Evolutionary conservation across 2,888 invertebrate species (phyloP), one percentile per base, ranked within the genome.

Genomic region (Steinernema hermaphroditum): DNA sequence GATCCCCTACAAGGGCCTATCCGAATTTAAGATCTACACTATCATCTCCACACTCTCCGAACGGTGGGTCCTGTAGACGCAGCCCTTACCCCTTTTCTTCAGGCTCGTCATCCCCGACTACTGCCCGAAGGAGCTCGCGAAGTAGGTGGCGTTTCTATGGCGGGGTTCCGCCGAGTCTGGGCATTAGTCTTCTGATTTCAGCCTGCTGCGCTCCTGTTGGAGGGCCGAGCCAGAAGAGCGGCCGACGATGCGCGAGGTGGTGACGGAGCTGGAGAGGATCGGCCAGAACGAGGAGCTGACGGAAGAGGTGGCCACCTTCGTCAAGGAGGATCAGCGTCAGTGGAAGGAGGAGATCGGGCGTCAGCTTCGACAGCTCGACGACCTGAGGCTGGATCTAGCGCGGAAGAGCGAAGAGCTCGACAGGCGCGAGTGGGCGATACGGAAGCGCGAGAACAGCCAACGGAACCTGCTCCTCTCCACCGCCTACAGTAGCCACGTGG

Each of bases 11-110:
- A 75, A 80, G n/a, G 81, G 82, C 50, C 77, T 80, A 62, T 79
- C 82, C 12, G 83, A 83, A 57, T 83, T 80, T 69, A 77, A 80
- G 54, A 83, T 83, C 68, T 83, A 82, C 73, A 78, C 83, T 6
- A 72, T 83, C 16, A 82, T 83, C 69, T 69, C 69, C 29, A 69
- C 46, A 2, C 69, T 69, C 49, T 69, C 69, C 16, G 37, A 49
- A 69, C 37, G 43, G 44, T 44, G 6, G 22, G 44, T n/a, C n/a
- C n/a, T n/a, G n/a, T n/a, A n/a, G n/a, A n/a, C n/a, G n/a, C n/a
- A n/a, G n/a, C n/a, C 12, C 54, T 27, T 27, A 50, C 4, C 54
- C 27, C 6, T 8, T 4, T 50, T 50, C 54, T 50, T 69, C 41
- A 77, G 77, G 9, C 74, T 83, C 12, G 81, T 77, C n/a, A 80